Conservation (phyloP, 2,888 invertebrate species). For the Cephus pulcher region DNA sequence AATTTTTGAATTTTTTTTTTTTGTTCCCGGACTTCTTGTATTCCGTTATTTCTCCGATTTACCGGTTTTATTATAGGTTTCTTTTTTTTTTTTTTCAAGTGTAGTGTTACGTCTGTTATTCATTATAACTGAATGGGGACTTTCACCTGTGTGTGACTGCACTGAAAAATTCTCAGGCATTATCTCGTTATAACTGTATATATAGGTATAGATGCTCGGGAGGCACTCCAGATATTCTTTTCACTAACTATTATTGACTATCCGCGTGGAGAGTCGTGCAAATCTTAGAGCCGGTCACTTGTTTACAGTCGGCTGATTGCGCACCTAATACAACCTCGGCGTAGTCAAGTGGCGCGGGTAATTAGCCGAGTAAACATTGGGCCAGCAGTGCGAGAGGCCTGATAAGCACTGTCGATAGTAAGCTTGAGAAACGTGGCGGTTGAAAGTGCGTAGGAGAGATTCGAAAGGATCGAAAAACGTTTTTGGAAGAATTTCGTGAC, state of each 20-base stretch:
- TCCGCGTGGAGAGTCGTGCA: neutral
- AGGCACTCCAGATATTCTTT: neutral
- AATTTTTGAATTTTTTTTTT: neutral
- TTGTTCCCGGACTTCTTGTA: neutral
- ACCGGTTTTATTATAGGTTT: neutral
- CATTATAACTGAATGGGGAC: neutral
- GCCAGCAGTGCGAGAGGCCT: neutral
- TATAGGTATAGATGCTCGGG: neutral
- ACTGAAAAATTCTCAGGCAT: neutral
- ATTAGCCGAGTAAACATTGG: neutral
- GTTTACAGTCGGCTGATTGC: neutral
- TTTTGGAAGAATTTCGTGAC: too few species aligned
- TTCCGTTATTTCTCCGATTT: neutral
- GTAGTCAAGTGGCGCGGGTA: neutral
- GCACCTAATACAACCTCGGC: neutral
- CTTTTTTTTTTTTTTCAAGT: too few species aligned
- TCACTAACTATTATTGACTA: neutral
- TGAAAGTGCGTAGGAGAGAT: neutral
- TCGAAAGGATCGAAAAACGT: neutral
- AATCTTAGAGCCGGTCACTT: neutral
- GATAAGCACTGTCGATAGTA: neutral
- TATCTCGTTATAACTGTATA: neutral
- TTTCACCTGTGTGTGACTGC: neutral
- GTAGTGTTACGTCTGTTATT: neutral
- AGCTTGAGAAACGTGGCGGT: neutral